A percentile compares a stretch with the other conserved stretches of the same genome.
Conservation (phyloP, 2,888 invertebrate species). For the Serripes groenlandicus region DNA sequence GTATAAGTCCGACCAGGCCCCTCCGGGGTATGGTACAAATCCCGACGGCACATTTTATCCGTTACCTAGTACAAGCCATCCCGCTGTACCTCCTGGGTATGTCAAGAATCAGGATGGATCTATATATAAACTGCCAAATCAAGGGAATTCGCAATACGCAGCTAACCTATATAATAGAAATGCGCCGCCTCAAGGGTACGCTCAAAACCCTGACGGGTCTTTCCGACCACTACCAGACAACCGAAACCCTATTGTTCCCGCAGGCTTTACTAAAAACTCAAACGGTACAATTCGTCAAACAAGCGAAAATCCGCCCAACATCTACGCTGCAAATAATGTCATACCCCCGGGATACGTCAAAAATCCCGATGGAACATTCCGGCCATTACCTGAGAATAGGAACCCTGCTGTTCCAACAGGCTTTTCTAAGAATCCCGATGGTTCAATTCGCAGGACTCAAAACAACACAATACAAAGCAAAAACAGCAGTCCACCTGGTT, state of each 20-base stretch:
- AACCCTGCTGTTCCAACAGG: slow-evolving; percentile 15
- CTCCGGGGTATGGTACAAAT: slow-evolving; percentile 21
- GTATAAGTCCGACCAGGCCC: neutral
- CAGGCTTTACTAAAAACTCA: slow-evolving; percentile 11
- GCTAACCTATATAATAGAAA: neutral
- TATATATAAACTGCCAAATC: neutral
- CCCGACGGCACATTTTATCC: slow-evolving; percentile 7
- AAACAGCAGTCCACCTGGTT: neutral
- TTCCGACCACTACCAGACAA: slow-evolving; percentile 20
- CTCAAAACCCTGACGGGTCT: slow-evolving; percentile 11
- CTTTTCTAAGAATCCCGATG: slow-evolving; percentile 33
- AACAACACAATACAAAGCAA: neutral
- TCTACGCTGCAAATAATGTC: neutral
- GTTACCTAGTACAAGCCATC: slow-evolving; percentile 14
- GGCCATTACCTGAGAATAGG: slow-evolving; percentile 18
- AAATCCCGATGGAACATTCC: slow-evolving; percentile 31
- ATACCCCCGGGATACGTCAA: slow-evolving; percentile 24
- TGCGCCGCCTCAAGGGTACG: slow-evolving; percentile 16
- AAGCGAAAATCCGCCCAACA: neutral
- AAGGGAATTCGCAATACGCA: neutral
- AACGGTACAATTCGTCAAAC: slow-evolving; percentile 17
- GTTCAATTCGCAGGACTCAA: slow-evolving; percentile 14
- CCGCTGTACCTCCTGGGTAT: neutral
- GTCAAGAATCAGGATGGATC: slow-evolving; percentile 18
- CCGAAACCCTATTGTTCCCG: neutral